phyloP scores from a whole-genome alignment of 2,888 invertebrate genomes.

The Bombylius discolor region DNA sequence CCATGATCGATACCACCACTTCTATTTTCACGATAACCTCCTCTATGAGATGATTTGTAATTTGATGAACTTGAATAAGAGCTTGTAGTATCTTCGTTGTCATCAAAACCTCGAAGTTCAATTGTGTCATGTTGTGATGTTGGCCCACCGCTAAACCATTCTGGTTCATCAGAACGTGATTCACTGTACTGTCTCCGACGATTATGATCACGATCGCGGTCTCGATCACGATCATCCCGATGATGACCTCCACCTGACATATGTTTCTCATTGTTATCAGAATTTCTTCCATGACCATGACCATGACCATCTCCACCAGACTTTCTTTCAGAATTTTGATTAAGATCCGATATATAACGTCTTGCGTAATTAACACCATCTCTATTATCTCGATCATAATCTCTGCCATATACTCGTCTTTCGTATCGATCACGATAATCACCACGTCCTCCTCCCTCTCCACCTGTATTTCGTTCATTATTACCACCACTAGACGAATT shows the following conservation, averaged over 20 bases:
- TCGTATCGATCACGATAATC: slow-evolving; percentile 32
- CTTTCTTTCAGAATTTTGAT: slow-evolving; percentile 11
- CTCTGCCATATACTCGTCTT: slow-evolving; percentile 42
- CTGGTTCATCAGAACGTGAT: slow-evolving; percentile 67
- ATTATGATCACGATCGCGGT: slow-evolving; percentile 25
- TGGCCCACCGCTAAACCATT: slow-evolving; percentile 85
- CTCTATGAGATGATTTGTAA: neutral
- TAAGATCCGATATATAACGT: slow-evolving; percentile 17
- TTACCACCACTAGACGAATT: neutral
- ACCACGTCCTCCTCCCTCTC: neutral
- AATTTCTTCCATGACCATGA: slow-evolving; percentile 9
- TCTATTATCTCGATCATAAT: slow-evolving; percentile 14
- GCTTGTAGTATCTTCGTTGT: slow-evolving; percentile 25
- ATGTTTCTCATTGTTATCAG: neutral
- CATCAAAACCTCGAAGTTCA: slow-evolving; percentile 86
- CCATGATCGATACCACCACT: neutral
- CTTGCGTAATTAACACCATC: slow-evolving; percentile 16
- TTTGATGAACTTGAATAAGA: slow-evolving; percentile 5
- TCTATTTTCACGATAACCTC: neutral
- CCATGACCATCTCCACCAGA: slow-evolving; percentile 21
- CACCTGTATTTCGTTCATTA: slow-evolving; percentile 16
- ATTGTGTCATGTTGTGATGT: slow-evolving; percentile 84
- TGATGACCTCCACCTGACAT: slow-evolving; percentile 1
- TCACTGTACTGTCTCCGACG: slow-evolving; percentile 42
- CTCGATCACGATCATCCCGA: slow-evolving; percentile 16